Base-by-base conservation (phyloP, 2,797 vertebrate species). In the Trachops cirrhosus region DNA sequence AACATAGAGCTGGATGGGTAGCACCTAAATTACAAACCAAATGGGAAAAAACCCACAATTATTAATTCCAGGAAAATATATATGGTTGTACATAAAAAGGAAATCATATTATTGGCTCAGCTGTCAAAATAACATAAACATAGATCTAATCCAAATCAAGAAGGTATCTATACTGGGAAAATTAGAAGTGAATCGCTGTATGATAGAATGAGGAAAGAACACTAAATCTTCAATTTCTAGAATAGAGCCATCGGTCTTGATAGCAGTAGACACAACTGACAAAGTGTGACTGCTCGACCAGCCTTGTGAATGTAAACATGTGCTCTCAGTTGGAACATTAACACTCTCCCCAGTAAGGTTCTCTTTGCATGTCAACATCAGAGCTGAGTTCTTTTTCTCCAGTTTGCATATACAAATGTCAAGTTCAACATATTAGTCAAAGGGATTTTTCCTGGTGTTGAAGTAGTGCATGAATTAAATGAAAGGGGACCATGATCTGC, bases 401-500 rank as follows among this genome's bases (percentile, higher is more conserved):
- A 3, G 10, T 83, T 84, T 74, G 70, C 90, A 89, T 46, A 92
- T 6, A 83, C 89, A 93, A 86, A 94, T 89, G 73, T 75, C 26
- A 91, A 88, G 86, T 71, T 54, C 21, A 92, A 82, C 44, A 88
- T 83, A 21, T 26, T 15, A 87, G 50, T 87, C 71, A 92, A 95
- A 75, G 73, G 34, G 62, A 54, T 84, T 96, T 86, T 86, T 87
- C 90, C 37, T 89, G 88, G 39, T 74, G 39, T 48, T 87, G 39
- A 93, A 86, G 44, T 37, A 90, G 2, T 70, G 74, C 48, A 64
- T 3, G 41, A 46, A 84, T 91, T 89, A 93, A 95, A 83, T 82
- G 71, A 94, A 92, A 89, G n/a, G 50, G 18, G 75, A 75, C 86
- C 39, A 67, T 7, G 74, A 86, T 86, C 70, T 86, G 32, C 57